A percentile compares a stretch with the other conserved stretches of the same genome.
These are phyloP conservation scores for Apoda limacodes DNA, from an alignment of 2,888 invertebrate species.

Conservation along the genomic window DNA sequence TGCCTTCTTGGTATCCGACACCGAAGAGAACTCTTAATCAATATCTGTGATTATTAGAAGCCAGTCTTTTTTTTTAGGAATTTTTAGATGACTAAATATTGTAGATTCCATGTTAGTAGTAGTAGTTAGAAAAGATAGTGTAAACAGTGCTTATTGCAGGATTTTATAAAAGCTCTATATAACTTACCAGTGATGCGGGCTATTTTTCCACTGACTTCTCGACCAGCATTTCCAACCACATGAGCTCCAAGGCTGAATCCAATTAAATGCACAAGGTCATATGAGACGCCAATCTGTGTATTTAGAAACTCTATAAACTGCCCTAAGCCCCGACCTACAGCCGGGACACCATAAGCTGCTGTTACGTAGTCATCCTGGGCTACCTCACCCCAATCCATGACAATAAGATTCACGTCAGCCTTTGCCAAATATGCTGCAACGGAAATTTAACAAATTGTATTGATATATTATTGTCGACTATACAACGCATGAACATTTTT, in stretches of 20 bases:
- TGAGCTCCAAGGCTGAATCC: constrained; percentile 64
- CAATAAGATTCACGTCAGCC: constrained; percentile 43
- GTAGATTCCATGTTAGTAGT: neutral
- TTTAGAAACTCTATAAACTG: constrained; percentile 43
- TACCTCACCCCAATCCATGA: constrained; percentile 48
- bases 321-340: constrained; percentile 45
- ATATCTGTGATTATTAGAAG: neutral
- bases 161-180: too few species aligned
- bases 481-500: neutral
- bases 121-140: neutral
- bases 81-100: neutral
- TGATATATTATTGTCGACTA: neutral
- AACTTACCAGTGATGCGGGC: constrained; percentile 46
- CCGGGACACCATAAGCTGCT: constrained; percentile 41
- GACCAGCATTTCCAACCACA: constrained; percentile 49
- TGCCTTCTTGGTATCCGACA: too few species aligned
- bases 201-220: constrained; percentile 36
- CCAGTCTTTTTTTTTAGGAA: neutral
- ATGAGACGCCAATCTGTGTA: constrained; percentile 31
- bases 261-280: constrained; percentile 41
- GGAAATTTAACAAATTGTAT: neutral
- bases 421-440: constrained; percentile 34
- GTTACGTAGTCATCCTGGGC: constrained; percentile 34
- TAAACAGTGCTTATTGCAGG: too few species aligned
- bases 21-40: neutral